Evolutionary conservation across 2,888 invertebrate species (phyloP).

Genomic region (Ischnus inquisitorius): DNA sequence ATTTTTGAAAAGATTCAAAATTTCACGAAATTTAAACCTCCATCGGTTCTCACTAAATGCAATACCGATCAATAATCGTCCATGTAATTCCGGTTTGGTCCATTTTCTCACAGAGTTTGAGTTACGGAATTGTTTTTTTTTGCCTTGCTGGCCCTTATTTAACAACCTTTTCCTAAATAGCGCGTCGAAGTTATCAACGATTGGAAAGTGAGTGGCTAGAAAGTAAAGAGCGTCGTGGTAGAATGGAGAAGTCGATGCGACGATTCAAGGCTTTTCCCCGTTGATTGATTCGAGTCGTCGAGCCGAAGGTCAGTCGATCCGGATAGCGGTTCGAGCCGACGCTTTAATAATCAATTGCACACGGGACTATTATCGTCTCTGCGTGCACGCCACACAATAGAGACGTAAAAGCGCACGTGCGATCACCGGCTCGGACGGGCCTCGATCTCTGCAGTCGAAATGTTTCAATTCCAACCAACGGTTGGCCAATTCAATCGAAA

Average conservation of each 20-base stretch:
- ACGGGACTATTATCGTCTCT: background rate
- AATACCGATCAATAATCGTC: too few relatives aligned
- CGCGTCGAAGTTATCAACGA: background rate
- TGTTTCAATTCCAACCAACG: background rate
- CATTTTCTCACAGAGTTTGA: too few relatives aligned
- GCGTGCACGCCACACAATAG: slow-evolving; percentile 20
- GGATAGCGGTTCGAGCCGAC: background rate
- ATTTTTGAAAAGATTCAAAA: too few relatives aligned
- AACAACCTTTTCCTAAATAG: too few relatives aligned
- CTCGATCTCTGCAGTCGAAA: background rate
- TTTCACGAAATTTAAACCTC: too few relatives aligned
- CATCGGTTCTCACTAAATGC: too few relatives aligned
- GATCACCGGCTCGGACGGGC: background rate
- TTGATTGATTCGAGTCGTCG: slow-evolving; percentile 35
- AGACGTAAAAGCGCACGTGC: slow-evolving; percentile 12
- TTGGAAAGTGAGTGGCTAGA: background rate
- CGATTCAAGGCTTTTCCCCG: slow-evolving; percentile 47
- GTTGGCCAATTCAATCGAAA: background rate
- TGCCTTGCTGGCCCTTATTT: too few relatives aligned
- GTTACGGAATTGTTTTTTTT: too few relatives aligned
- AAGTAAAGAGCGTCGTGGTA: slow-evolving; percentile 1
- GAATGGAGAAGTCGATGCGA: slow-evolving; percentile 6
- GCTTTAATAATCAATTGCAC: slow-evolving; percentile 52
- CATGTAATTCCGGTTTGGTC: too few relatives aligned
- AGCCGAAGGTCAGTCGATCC: background rate